Percentiles rank a stretch among this genome's conserved stretches.
Conservation (phyloP, 64 coral and sea anemone species). For the Montipora efflorescens region DNA sequence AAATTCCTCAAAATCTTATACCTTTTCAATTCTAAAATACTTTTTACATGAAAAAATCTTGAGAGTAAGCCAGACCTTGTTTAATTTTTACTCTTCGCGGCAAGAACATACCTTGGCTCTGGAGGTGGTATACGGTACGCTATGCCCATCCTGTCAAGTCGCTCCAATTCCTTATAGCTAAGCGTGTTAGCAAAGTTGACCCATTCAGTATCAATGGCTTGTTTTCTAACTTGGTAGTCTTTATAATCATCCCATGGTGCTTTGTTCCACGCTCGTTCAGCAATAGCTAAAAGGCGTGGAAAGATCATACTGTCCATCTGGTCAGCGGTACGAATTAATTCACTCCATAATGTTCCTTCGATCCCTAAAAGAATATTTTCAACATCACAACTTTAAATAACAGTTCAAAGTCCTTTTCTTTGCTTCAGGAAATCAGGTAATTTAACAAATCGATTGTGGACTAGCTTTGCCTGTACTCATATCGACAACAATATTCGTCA, state of each 20-base stretch:
- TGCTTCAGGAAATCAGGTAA: too few species aligned
- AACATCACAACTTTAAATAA: not conserved
- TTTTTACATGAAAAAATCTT: too few species aligned
- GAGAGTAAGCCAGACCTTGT: too few species aligned
- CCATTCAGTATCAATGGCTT: slow-evolving; percentile 35
- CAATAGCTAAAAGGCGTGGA: slow-evolving; percentile 62
- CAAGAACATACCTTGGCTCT: slow-evolving; percentile 21
- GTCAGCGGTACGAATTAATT: slow-evolving; percentile 61
- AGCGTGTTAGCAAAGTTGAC: slow-evolving; percentile 76
- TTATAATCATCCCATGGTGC: slow-evolving; percentile 65
- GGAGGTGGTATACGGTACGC: slow-evolving; percentile 56
- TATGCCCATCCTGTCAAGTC: slow-evolving; percentile 65
- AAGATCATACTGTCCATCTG: slow-evolving; percentile 79
- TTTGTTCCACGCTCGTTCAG: slow-evolving; percentile 76
- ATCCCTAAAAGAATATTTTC: slow-evolving; percentile 40
- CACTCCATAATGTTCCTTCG: slow-evolving; percentile 58
- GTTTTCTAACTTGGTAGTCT: slow-evolving; percentile 35
- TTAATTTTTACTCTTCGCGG: too few species aligned
- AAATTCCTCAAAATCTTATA: too few species aligned
- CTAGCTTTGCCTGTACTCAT: too few species aligned
- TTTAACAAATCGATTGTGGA: too few species aligned
- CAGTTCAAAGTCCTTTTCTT: too few species aligned
- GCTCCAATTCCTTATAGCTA: slow-evolving; percentile 52
- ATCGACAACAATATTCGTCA: too few species aligned
- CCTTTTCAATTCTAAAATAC: too few species aligned